These are phyloP conservation scores for Athripsodes cinereus DNA, from an alignment of 2,888 invertebrate species.

Conservation along the genomic window DNA sequence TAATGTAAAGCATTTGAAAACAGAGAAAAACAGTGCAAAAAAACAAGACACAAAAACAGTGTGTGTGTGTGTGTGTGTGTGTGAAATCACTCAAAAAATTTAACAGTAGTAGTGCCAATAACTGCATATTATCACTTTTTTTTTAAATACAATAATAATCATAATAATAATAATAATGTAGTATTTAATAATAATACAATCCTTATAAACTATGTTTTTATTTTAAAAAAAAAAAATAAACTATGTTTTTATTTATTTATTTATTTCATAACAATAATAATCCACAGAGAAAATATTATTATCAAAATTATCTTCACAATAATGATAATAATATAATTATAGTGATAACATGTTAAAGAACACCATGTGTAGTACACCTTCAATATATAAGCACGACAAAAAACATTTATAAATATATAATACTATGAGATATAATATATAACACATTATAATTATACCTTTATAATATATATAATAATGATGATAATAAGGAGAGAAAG, in stretches of 20 bases:
- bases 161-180: too few relatives aligned
- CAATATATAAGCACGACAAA: slow-evolving; percentile 49
- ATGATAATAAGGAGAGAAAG: too few relatives aligned
- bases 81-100: too few relatives aligned
- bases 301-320: too few relatives aligned
- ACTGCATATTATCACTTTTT: slow-evolving; percentile 47
- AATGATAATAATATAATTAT: too few relatives aligned
- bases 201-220: slow-evolving; percentile 45
- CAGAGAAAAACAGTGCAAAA: not conserved
- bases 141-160: not conserved
- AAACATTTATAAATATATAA: slow-evolving; percentile 54
- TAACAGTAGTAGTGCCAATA: slow-evolving; percentile 48
- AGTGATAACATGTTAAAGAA: slow-evolving; percentile 40
- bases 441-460: too few relatives aligned
- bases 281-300: slow-evolving; percentile 31
- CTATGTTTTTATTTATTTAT: slow-evolving; percentile 43
- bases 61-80: not conserved
- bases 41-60: not conserved
- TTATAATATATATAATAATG: too few relatives aligned
- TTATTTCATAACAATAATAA: too few relatives aligned
- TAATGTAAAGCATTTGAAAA: too few relatives aligned
- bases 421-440: too few relatives aligned
- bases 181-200: slow-evolving; percentile 31
- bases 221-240: too few relatives aligned
- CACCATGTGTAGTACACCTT: slow-evolving; percentile 39